Evolutionary conservation across 2,113 vertebrate genomes (phyloP), one percentile per base, ranked within the genome.

Genomic region (Phainopepla nitens): DNA sequence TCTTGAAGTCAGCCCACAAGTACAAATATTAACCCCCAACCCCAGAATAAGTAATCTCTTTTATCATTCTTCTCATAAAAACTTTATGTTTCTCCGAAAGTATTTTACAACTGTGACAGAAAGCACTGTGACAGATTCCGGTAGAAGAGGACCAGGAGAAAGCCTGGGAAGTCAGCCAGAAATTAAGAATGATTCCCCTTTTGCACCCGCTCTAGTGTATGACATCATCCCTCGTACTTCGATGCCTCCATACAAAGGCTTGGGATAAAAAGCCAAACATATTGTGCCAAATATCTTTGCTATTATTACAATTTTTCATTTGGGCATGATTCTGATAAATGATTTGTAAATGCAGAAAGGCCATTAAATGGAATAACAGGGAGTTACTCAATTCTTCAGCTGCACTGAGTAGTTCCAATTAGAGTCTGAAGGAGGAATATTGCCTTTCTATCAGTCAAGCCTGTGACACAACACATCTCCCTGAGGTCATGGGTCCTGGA

Each of bases 31-130:
- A 98, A 97, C 95, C 96, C 96, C 81, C 53, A 94, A 85, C 72
- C 94, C 85, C 69, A 92, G 91, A 94, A 93, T 75, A 97, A 97
- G 93, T 97, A 24, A 97, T 97, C 78, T 82, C 61, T 97, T 98
- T 98, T 98, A 96, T 97, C 97, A 97, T 97, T 97, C 94, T 96
- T 97, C 97, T 98, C 97, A 98, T 98, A 98, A 98, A 98, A 98
- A 96, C 97, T 98, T 98, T 98, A 98, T 98, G 97, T 97, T 98
- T 98, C 98, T 98, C 98, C 7, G 82, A 97, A 98, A 98, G 94
- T 98, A 97, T 97, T 98, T 98, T 98, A 98, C 96, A 98, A 62
- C 96, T 81, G 93, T 98, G 97, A 97, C 97, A 98, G 98, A 98
- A 98, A 98, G 95, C 61, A 42, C 96, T 97, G 93, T 97, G 96